phyloP scores from a whole-genome alignment of 2,797 vertebrate genomes.

The Eutrigla gurnardus region DNA sequence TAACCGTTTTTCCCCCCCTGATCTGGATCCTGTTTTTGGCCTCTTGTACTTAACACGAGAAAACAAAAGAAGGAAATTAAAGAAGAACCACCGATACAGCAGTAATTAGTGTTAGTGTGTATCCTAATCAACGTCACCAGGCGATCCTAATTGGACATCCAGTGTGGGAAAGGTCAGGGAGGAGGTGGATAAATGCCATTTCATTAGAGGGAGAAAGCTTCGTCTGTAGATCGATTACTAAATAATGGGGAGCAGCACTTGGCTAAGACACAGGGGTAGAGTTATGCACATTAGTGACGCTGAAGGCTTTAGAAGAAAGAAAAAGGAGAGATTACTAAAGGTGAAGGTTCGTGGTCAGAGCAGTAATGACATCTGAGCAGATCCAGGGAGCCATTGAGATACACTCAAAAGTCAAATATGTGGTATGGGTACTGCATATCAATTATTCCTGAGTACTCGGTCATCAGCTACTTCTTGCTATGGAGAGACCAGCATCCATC shows the following conservation, averaged over 20 bases:
- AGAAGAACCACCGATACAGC: constrained; percentile 15
- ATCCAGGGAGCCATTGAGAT: background rate
- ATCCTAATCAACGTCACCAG: constrained; percentile 59
- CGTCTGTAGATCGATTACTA: constrained; percentile 66
- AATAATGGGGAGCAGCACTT: constrained; percentile 59
- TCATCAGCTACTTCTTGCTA: background rate
- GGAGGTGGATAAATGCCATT: constrained; percentile 83
- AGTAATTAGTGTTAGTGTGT: constrained; percentile 61
- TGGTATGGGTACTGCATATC: background rate
- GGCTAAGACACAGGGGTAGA: constrained; percentile 26
- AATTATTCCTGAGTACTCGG: background rate
- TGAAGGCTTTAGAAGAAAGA: background rate
- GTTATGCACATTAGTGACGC: background rate
- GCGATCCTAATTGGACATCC: constrained; percentile 78
- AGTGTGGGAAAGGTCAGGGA: constrained; percentile 80
- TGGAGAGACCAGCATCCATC: too few relatives aligned
- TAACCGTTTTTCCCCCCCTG: background rate
- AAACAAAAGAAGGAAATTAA: constrained; percentile 42
- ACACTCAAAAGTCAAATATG: background rate
- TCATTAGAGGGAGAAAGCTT: constrained; percentile 77
- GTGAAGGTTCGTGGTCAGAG: constrained; percentile 3
- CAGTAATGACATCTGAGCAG: too few relatives aligned
- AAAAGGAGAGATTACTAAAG: background rate
- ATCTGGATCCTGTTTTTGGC: background rate
- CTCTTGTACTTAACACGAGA: constrained; percentile 11